phyloP scores from a whole-genome alignment of 2,888 invertebrate species.

The Furcula furcula region DNA sequence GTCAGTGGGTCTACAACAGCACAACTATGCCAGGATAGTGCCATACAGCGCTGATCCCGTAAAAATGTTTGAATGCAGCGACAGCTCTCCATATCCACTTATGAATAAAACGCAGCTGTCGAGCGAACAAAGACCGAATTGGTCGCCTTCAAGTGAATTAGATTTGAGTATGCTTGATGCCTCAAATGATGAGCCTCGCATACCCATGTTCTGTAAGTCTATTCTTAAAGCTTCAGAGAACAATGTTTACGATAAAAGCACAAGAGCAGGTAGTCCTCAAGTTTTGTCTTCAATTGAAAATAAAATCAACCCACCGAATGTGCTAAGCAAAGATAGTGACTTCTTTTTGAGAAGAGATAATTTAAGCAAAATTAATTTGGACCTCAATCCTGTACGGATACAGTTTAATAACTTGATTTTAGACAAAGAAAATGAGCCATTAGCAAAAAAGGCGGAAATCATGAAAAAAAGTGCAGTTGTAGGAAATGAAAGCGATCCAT shows the following conservation, averaged over 20 bases:
- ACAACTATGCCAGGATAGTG: slow-evolving; percentile 36
- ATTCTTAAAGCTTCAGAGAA: slow-evolving; percentile 22
- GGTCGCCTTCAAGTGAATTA: slow-evolving; percentile 60
- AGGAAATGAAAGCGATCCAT: slow-evolving; percentile 13
- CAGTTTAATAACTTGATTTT: slow-evolving; percentile 42
- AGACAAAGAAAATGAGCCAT: slow-evolving; percentile 58
- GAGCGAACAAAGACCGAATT: slow-evolving; percentile 29
- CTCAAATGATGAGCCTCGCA: slow-evolving; percentile 37
- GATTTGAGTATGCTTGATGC: slow-evolving; percentile 67
- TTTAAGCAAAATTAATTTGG: slow-evolving; percentile 36
- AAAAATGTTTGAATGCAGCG: slow-evolving; percentile 57
- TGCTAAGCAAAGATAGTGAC: slow-evolving; percentile 45
- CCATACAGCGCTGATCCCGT: slow-evolving; percentile 54
- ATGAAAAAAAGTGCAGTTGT: slow-evolving; percentile 26
- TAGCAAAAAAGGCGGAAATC: slow-evolving; percentile 43
- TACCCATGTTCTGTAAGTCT: slow-evolving; percentile 25
- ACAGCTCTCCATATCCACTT: slow-evolving; percentile 61
- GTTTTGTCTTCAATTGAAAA: slow-evolving; percentile 41
- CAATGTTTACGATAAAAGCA: slow-evolving; percentile 2
- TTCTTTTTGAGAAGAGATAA: slow-evolving; percentile 64
- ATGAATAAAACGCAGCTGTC: slow-evolving; percentile 47
- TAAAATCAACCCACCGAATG: slow-evolving; percentile 37
- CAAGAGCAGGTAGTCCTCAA: slow-evolving; percentile 13
- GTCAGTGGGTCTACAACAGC: slow-evolving; percentile 32
- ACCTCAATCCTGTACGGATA: slow-evolving; percentile 34